Conservation (phyloP, 2,113 vertebrate genomes). For the Coptodon bakossiorum region DNA sequence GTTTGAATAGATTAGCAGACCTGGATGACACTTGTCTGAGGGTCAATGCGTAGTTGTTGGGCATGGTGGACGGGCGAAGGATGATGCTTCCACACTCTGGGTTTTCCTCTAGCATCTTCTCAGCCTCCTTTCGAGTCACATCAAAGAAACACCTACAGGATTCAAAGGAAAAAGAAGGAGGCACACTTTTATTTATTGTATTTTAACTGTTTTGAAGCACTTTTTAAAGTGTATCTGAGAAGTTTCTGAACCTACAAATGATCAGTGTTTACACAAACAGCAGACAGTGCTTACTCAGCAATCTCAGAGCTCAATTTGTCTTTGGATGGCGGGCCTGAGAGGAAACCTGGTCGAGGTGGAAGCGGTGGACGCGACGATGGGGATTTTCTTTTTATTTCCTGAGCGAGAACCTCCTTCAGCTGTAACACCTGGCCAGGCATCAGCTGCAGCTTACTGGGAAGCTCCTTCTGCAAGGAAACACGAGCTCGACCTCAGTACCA, state of each 20-base stretch:
- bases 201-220: not conserved
- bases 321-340: not conserved
- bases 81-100: constrained; percentile 60
- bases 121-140: constrained; percentile 57
- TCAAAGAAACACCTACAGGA: constrained; percentile 56
- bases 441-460: constrained; percentile 71
- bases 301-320: not conserved
- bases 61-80: constrained; percentile 53
- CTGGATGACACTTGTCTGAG: constrained; percentile 28
- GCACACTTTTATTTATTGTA: not conserved
- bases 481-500: not conserved
- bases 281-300: constrained; percentile 4
- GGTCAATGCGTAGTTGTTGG: constrained; percentile 56
- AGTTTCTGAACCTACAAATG: not conserved
- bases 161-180: not conserved
- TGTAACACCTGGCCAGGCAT: constrained; percentile 74
- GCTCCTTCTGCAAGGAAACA: constrained; percentile 59
- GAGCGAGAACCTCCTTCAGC: constrained; percentile 66
- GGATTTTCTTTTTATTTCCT: constrained; percentile 61
- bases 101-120: constrained; percentile 47
- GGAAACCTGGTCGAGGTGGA: constrained; percentile 20
- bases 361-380: not conserved
- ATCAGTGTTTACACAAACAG: not conserved
- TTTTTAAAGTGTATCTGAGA: not conserved
- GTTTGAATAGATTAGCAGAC: not conserved